phyloP scores from a whole-genome alignment of 1,140 invertebrate genomes.

The Adelges cooleyi region DNA sequence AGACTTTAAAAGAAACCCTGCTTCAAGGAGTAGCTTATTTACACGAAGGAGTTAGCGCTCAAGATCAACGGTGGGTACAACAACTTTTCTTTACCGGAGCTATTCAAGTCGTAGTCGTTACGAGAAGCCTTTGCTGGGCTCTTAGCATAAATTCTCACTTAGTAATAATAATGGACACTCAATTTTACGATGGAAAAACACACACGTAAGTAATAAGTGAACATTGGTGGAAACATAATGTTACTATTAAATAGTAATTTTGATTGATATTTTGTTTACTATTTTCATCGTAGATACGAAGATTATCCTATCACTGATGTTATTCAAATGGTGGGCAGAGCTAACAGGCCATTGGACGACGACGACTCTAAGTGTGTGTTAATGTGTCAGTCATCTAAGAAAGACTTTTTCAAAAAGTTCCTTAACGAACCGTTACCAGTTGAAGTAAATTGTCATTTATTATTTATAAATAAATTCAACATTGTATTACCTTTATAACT shows the following conservation, averaged over 20 bases:
- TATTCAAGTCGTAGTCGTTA: conserved; percentile 85
- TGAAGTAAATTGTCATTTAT: conserved; percentile 47
- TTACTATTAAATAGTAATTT: not conserved
- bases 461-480: not conserved
- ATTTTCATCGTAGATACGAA: conserved; percentile 65
- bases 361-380: conserved; percentile 92
- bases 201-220: conserved; percentile 37
- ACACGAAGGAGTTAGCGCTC: conserved; percentile 79
- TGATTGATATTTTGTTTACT: not conserved
- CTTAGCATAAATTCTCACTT: conserved; percentile 80
- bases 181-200: conserved; percentile 88
- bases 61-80: conserved; percentile 81
- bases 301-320: conserved; percentile 97
- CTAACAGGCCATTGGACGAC: conserved; percentile 80
- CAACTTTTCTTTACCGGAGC: conserved; percentile 86
- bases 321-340: conserved; percentile 91
- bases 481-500: not conserved
- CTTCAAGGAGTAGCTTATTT: conserved; percentile 92
- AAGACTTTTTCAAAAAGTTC: conserved; percentile 98
- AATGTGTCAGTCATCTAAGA: conserved; percentile 94
- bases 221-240: no score
- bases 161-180: conserved; percentile 95
- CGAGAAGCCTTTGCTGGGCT: conserved; percentile 83
- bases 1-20: conserved; percentile 70
- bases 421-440: conserved; percentile 93